These are phyloP conservation scores for Enteromius trimaculatus DNA, from an alignment of 2,797 vertebrate species.

Conservation along the genomic window DNA sequence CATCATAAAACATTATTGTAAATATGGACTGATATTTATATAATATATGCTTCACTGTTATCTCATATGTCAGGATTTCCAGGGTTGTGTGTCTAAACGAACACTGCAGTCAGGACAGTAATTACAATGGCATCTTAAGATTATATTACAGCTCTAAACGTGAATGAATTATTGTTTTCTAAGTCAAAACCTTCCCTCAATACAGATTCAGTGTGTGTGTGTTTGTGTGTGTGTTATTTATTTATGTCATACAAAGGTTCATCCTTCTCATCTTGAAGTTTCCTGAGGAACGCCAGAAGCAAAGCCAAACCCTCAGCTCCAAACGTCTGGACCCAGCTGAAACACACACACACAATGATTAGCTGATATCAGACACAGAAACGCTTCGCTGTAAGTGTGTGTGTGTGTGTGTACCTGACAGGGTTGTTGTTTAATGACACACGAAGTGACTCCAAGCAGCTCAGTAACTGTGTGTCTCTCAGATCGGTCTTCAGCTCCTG, in stretches of 20 bases:
- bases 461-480: conserved; percentile 80
- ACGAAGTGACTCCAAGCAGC: conserved; percentile 87
- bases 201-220: not conserved
- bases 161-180: not conserved
- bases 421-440: conserved; percentile 94
- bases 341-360: conserved; percentile 6
- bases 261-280: conserved; percentile 85
- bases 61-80: too few relatives aligned
- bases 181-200: not conserved
- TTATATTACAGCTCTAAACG: not conserved
- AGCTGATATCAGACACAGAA: not conserved
- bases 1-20: too few relatives aligned
- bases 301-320: conserved; percentile 85
- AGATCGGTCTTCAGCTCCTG: conserved; percentile 86
- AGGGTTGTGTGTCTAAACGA: not conserved
- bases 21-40: too few relatives aligned
- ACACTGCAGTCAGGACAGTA: too few relatives aligned
- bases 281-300: conserved; percentile 82
- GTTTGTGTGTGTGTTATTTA: not conserved
- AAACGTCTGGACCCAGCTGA: conserved; percentile 93
- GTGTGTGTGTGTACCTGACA: conserved; percentile 80
- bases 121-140: not conserved
- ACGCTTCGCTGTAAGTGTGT: not conserved
- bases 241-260: conserved; percentile 73
- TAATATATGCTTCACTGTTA: too few relatives aligned